These are phyloP conservation scores for Rhizoglyphus robini DNA, from an alignment of 1,140 invertebrate species.

Conservation along the genomic window DNA sequence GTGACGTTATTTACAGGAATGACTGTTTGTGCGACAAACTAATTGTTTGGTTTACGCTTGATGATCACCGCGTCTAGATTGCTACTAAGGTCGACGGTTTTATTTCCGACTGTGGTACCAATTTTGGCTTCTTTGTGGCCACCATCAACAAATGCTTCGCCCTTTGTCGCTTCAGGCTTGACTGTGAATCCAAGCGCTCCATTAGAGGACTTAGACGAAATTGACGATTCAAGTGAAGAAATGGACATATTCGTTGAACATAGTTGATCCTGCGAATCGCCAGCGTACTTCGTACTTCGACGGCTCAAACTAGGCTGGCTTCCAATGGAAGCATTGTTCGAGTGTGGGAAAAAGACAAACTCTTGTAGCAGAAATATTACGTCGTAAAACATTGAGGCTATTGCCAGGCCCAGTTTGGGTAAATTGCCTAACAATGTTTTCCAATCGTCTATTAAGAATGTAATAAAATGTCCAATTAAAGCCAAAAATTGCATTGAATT, in stretches of 20 bases:
- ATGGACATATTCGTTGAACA: background rate
- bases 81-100: too few relatives aligned
- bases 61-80: too few relatives aligned
- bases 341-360: conserved; percentile 72
- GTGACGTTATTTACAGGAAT: too few relatives aligned
- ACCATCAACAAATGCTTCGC: too few relatives aligned
- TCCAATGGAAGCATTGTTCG: background rate
- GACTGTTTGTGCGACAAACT: too few relatives aligned
- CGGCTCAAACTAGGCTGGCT: background rate
- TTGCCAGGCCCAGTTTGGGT: conserved; percentile 89
- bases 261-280: background rate
- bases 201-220: background rate
- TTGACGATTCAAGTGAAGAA: background rate
- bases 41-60: too few relatives aligned
- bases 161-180: too few relatives aligned
- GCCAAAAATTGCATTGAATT: background rate
- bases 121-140: too few relatives aligned
- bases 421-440: conserved; percentile 85
- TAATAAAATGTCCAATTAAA: too few relatives aligned
- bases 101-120: too few relatives aligned
- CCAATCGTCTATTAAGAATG: conserved; percentile 57
- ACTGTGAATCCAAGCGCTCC: background rate
- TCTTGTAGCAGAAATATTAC: conserved; percentile 93
- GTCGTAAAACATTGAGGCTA: conserved; percentile 89
- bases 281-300: background rate